Conservation (phyloP, 2,797 vertebrate species). For the Hylomyscus alleni region DNA sequence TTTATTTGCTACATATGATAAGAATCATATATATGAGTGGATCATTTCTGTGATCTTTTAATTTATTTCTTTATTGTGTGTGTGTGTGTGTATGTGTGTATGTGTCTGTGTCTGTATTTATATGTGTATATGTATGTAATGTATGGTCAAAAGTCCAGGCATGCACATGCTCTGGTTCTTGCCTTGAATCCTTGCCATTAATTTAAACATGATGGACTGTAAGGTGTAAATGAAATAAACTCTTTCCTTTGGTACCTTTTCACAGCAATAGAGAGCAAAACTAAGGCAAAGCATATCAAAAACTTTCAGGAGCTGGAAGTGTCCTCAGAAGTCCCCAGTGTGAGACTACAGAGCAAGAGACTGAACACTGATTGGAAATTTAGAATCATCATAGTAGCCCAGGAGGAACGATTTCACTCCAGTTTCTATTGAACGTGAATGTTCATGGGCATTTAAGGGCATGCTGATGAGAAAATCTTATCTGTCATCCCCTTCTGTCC, state of each 20-base stretch:
- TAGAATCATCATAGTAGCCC: neutral
- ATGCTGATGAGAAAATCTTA: neutral
- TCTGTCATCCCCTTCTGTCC: neutral
- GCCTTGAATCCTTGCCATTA: neutral
- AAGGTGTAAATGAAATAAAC: neutral
- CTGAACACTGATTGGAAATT: slow-evolving; percentile 54
- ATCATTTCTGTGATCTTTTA: neutral
- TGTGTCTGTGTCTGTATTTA: no score
- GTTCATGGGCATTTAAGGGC: neutral
- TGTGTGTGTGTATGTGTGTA: neutral
- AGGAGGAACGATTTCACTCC: neutral
- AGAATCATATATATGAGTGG: neutral
- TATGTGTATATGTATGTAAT: neutral
- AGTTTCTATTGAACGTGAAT: neutral
- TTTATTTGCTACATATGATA: neutral
- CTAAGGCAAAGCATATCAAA: neutral
- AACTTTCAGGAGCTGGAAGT: neutral
- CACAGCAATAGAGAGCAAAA: neutral
- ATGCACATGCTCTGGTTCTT: neutral
- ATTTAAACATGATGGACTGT: neutral
- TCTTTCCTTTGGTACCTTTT: neutral
- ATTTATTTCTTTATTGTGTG: neutral
- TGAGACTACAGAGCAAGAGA: neutral
- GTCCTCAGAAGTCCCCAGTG: neutral
- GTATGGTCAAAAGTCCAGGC: neutral